Evolutionary conservation across 2,113 vertebrate genomes (phyloP), one percentile per base, ranked within the genome.

Genomic region (Cynopterus brachyotis): DNA sequence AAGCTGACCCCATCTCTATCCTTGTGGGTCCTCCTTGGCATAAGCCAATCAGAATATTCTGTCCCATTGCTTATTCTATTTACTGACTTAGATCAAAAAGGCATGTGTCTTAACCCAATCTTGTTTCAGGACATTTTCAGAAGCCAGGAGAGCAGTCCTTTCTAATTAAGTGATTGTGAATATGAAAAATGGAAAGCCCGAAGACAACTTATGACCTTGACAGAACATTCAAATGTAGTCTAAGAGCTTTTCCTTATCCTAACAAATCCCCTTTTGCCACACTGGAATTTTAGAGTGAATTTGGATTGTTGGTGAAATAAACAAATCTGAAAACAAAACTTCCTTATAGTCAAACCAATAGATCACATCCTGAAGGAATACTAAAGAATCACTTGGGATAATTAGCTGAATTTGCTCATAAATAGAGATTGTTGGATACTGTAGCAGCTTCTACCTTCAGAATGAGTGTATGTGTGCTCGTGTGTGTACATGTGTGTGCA

Each of bases 331-430:
- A 60, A 88, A 81, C 19, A 50, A 67, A 60, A 0, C 37, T 83
- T 93, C 66, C 30, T 73, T 82, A 37, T 59, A 37, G 67, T 87
- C 40, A 73, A 64, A 89, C 16, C 50, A 92, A 28, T 28, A 67
- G 2, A 12, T 64, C 35, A 50, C 19, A 24, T 42, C 11, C 24
- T 90, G 79, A 87, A 76, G 16, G 9, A 57, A 73, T 59, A 42
- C 20, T 1, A 16, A 82, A 78, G n/a, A 47, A 92, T 16, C 16
- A 47, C 42, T 37, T 42, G 13, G 13, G 9, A 24, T 26, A 57
- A 4, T 30, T 30, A 75, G 50, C 2, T 47, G 35, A 80, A 40
- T 73, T 47, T 57, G 15, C 10, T 69, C 1, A 5, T 42, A 89
- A 73, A 45, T 22, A 57, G 22, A 40, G 12, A 45, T 20, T 28